A percentile compares a stretch with the other conserved stretches of the same genome.
These are phyloP conservation scores for Conus betulinus DNA, from an alignment of 1,140 invertebrate species.

Conservation along the genomic window DNA sequence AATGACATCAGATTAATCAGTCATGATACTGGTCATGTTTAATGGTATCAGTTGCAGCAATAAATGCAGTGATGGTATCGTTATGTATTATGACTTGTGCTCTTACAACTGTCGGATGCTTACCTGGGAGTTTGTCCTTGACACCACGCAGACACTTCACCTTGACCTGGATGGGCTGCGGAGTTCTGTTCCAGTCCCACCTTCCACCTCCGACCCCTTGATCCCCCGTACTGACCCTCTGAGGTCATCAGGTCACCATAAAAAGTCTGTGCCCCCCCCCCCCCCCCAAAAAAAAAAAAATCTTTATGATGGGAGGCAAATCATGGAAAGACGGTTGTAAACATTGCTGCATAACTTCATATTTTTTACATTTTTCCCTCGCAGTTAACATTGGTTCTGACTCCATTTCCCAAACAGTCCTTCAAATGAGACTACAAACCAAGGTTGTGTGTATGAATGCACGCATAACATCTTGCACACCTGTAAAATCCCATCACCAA, in stretches of 20 bases:
- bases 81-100: too few species aligned
- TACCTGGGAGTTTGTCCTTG: conserved; percentile 73
- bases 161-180: conserved; percentile 72
- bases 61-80: too few species aligned
- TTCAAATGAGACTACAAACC: too few species aligned
- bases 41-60: too few species aligned
- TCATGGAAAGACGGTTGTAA: background rate
- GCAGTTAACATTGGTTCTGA: too few species aligned
- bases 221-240: conserved; percentile 70
- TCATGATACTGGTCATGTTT: too few species aligned
- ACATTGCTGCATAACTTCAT: background rate
- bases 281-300: background rate
- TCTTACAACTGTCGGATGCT: too few species aligned
- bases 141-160: conserved; percentile 71
- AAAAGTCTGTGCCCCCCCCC: conserved; percentile 68
- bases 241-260: conserved; percentile 71
- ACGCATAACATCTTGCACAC: too few species aligned
- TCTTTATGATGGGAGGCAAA: background rate
- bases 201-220: conserved; percentile 69
- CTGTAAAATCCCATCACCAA: too few species aligned
- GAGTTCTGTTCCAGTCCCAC: conserved; percentile 72
- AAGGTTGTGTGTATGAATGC: too few species aligned
- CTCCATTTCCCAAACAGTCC: too few species aligned
- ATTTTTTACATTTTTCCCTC: background rate
- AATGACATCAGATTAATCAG: too few species aligned